phyloP scores from a whole-genome alignment of 1,140 invertebrate genomes.

The Micrasema minimum region DNA sequence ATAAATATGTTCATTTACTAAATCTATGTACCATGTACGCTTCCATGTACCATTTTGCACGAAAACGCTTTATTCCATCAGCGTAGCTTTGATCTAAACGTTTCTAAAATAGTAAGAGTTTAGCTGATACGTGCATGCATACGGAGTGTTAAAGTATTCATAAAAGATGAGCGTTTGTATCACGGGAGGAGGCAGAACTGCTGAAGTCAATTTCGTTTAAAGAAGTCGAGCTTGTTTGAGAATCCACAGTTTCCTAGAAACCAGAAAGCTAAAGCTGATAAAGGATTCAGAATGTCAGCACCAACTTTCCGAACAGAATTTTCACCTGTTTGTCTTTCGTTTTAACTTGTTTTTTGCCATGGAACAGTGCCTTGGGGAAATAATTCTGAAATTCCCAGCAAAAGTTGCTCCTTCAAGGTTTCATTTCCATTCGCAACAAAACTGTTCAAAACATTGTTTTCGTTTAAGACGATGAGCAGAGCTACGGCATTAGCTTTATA shows the following conservation, averaged over 20 bases:
- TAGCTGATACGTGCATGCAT: too few relatives aligned
- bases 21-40: too few relatives aligned
- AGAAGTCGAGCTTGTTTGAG: slow-evolving; percentile 24
- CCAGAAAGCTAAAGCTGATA: slow-evolving; percentile 53
- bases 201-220: slow-evolving; percentile 22
- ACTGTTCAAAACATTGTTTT: slow-evolving; percentile 24
- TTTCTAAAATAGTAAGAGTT: too few relatives aligned
- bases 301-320: slow-evolving; percentile 46
- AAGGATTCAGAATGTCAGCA: slow-evolving; percentile 53
- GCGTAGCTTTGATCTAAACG: too few relatives aligned
- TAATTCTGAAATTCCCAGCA: slow-evolving; percentile 17
- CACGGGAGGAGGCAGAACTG: too few relatives aligned
- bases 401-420: background rate
- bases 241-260: slow-evolving; percentile 46
- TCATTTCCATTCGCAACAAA: slow-evolving; percentile 24
- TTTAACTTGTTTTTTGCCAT: slow-evolving; percentile 44
- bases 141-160: too few relatives aligned
- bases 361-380: slow-evolving; percentile 43
- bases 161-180: too few relatives aligned
- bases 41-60: too few relatives aligned
- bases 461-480: background rate
- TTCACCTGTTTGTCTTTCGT: slow-evolving; percentile 51
- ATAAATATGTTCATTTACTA: too few relatives aligned
- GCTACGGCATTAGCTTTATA: background rate
- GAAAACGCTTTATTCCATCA: too few relatives aligned